Percentiles rank a stretch among this genome's conserved stretches.
phyloP scores from a whole-genome alignment of 2,113 vertebrate genomes.

The Micronisus gabar region DNA sequence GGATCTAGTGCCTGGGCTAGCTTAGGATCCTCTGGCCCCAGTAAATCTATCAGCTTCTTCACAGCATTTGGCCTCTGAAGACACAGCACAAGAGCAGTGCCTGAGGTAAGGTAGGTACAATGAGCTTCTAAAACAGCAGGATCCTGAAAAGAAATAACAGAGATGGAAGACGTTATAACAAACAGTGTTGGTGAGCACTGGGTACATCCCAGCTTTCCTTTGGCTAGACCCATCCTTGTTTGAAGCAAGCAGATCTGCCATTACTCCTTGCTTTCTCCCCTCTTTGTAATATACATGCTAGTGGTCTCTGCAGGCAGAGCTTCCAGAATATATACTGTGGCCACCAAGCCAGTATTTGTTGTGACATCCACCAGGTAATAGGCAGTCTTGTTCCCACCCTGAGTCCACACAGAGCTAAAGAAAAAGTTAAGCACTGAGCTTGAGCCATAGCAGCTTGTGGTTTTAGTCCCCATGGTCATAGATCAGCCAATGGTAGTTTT shows the following conservation, averaged over 20 bases:
- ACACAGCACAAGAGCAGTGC: conserved; percentile 70
- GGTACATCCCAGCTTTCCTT: not conserved
- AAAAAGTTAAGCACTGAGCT: not conserved
- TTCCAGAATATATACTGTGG: not conserved
- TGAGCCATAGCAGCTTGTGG: not conserved
- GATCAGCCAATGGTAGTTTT: not conserved
- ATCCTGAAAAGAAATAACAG: conserved; percentile 20
- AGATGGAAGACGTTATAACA: not conserved
- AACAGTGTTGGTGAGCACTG: not conserved
- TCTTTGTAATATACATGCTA: not conserved
- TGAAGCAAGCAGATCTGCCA: not conserved
- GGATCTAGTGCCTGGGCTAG: conserved; percentile 46
- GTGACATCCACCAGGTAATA: not conserved
- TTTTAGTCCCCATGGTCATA: not conserved
- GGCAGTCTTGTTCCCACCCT: not conserved
- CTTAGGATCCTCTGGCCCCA: conserved; percentile 66
- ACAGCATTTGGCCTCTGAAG: conserved; percentile 74
- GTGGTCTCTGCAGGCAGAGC: not conserved
- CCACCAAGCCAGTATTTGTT: not conserved
- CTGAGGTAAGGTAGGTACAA: conserved; percentile 58
- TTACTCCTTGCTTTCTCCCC: not conserved
- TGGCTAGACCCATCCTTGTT: not conserved
- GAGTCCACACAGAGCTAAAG: not conserved
- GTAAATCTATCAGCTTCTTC: conserved; percentile 70
- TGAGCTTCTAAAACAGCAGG: conserved; percentile 28